Evolutionary conservation across 2,797 vertebrate genomes (phyloP).

Genomic region (Protonibea diacanthus): DNA sequence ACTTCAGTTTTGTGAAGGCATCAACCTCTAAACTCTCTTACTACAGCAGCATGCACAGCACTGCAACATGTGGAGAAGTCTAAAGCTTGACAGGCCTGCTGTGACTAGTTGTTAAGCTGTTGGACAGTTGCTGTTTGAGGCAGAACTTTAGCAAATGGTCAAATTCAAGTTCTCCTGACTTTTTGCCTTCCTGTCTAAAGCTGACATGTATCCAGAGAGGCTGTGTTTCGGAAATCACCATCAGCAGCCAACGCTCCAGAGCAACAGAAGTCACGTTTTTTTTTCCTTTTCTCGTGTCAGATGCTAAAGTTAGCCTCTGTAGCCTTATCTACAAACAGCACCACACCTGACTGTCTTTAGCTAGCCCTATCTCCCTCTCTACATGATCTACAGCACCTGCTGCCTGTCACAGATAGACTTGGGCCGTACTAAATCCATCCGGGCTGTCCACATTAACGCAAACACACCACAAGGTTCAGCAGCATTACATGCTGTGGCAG

Average conservation of each 20-base stretch:
- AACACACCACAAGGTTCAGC: slow-evolving; percentile 53
- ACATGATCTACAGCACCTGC: slow-evolving; percentile 72
- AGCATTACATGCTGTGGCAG: slow-evolving; percentile 48
- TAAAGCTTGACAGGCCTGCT: slow-evolving; percentile 17
- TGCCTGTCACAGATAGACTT: slow-evolving; percentile 80
- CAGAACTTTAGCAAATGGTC: slow-evolving; percentile 44
- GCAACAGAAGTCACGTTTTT: slow-evolving; percentile 55
- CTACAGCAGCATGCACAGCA: neutral
- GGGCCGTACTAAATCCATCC: slow-evolving; percentile 59
- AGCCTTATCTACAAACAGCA: slow-evolving; percentile 75
- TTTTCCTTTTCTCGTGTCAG: slow-evolving; percentile 49
- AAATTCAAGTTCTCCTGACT: slow-evolving; percentile 22
- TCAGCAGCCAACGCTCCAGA: slow-evolving; percentile 48
- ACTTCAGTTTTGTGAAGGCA: neutral
- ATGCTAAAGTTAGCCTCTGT: slow-evolving; percentile 69
- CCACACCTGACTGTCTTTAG: slow-evolving; percentile 69
- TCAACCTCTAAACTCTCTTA: slow-evolving; percentile 1
- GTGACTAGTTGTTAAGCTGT: slow-evolving; percentile 31
- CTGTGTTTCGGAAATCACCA: slow-evolving; percentile 51
- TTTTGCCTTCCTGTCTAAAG: slow-evolving; percentile 42
- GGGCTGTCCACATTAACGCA: slow-evolving; percentile 52
- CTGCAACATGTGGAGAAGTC: slow-evolving; percentile 26
- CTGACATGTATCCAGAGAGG: slow-evolving; percentile 44
- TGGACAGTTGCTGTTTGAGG: slow-evolving; percentile 29
- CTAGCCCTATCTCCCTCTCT: slow-evolving; percentile 62